phyloP scores from a whole-genome alignment of 1,140 invertebrate species.

The Drosophila bipectinata region DNA sequence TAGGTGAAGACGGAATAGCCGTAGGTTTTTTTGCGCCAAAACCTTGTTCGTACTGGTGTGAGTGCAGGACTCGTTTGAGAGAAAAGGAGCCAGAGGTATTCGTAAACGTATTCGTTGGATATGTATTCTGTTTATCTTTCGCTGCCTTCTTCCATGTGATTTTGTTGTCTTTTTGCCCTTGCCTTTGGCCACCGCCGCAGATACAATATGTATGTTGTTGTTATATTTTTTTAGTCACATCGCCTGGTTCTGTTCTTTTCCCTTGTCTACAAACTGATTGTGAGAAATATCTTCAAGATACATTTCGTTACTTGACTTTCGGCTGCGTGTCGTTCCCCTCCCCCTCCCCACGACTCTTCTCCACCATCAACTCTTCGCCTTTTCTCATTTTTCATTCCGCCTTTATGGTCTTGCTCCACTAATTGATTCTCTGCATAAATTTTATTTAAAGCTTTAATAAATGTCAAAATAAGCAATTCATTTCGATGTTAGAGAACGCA shows the following conservation, averaged over 20 bases:
- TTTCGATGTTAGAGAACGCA: slow-evolving; percentile 77
- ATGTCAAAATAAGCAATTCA: slow-evolving; percentile 83
- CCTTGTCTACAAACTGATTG: slow-evolving; percentile 67
- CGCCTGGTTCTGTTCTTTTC: slow-evolving; percentile 31
- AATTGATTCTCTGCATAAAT: slow-evolving; percentile 83
- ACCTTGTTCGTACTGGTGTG: slow-evolving; percentile 40
- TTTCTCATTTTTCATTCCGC: slow-evolving; percentile 8
- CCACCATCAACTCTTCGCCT: slow-evolving; percentile 5
- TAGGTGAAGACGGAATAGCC: slow-evolving; percentile 73
- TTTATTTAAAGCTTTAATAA: slow-evolving; percentile 83
- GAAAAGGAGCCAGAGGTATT: slow-evolving; percentile 27
- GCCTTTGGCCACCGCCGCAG: slow-evolving; percentile 29
- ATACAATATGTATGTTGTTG: slow-evolving; percentile 12
- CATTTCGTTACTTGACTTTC: slow-evolving; percentile 67
- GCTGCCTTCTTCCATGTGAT: slow-evolving; percentile 66
- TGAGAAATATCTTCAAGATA: slow-evolving; percentile 72
- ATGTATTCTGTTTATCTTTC: slow-evolving; percentile 53
- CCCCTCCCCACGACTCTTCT: not conserved
- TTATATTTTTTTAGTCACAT: slow-evolving; percentile 46
- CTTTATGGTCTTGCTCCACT: slow-evolving; percentile 55
- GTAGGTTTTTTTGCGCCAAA: slow-evolving; percentile 71
- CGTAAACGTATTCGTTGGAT: not conserved
- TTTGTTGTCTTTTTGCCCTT: slow-evolving; percentile 73
- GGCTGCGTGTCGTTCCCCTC: slow-evolving; percentile 13
- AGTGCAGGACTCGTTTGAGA: slow-evolving; percentile 63